A percentile compares a stretch with the other conserved stretches of the same genome.
Conservation (phyloP, 2,888 invertebrate genomes). For the Clivina fossor region DNA sequence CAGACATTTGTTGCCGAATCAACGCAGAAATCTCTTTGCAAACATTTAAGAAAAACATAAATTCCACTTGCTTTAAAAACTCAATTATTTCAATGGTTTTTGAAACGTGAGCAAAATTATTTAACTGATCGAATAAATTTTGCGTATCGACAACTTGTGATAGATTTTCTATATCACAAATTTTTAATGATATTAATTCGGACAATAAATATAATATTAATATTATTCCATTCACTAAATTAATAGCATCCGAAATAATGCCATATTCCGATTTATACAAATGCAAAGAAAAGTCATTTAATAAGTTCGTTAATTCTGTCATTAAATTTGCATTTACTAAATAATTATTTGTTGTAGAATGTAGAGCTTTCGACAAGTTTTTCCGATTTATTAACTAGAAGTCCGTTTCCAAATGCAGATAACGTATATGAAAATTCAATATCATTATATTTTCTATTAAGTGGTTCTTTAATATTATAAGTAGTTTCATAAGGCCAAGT, state of each 20-base stretch:
- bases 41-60: slow-evolving; percentile 34
- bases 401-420: slow-evolving; percentile 43
- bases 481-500: slow-evolving; percentile 43
- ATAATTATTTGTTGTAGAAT: slow-evolving; percentile 19
- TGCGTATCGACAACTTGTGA: slow-evolving; percentile 16
- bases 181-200: slow-evolving; percentile 33
- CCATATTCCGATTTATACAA: not conserved
- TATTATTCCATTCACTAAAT: slow-evolving; percentile 35
- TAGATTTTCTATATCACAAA: slow-evolving; percentile 33
- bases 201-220: slow-evolving; percentile 38
- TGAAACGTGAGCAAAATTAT: no score
- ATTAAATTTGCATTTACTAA: slow-evolving; percentile 16
- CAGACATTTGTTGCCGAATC: slow-evolving; percentile 28
- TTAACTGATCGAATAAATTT: slow-evolving; percentile 14
- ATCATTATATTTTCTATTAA: slow-evolving; percentile 30
- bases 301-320: slow-evolving; percentile 4
- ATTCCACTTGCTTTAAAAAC: slow-evolving; percentile 34
- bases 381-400: slow-evolving; percentile 20
- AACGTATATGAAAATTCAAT: slow-evolving; percentile 46
- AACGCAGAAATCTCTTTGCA: slow-evolving; percentile 22
- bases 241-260: slow-evolving; percentile 1
- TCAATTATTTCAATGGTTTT: no score
- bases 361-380: no score
- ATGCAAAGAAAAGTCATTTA: slow-evolving; percentile 8
- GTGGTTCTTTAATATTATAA: not conserved